Base-by-base conservation (phyloP, 2,888 invertebrate species). In the Pelosia muscerda region DNA sequence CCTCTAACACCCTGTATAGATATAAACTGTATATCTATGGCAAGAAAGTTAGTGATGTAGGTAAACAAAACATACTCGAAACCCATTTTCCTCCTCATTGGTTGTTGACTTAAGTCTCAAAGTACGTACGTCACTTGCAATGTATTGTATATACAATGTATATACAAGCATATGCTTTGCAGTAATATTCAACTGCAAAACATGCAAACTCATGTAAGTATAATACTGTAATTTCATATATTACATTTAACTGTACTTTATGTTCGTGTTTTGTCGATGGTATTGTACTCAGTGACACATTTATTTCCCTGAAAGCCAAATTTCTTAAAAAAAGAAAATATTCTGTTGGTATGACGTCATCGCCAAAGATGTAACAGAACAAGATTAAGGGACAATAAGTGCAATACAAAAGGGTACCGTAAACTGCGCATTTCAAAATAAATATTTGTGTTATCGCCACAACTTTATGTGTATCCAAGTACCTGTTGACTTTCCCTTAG, bases 401-500 rank as follows among this genome's bases (percentile, higher is more conserved):
- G 54, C 49, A 60, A 26, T 22, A 86, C 81, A 87, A 88, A 86
- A 86, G 84, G 78, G 81, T 89, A 89, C 89, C 86, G 89, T 88
- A 86, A 78, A 76, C 77, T 84, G 85, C 84, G 88, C 88, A 86
- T 83, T 89, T 88, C 83, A 84, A 88, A 87, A 79, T 86, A 81
- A 85, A 80, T 90, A 81, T 89, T 89, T 88, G 83, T 76, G 76
- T 89, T 91, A 88, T 89, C 87, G 87, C 56, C 75, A 72, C 83
- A 82, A 83, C 82, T 83, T 84, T 83, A 78, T 78, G 82, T 74
- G 74, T 71, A 79, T 54, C 87, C 90, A 87, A 90, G 81, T 88
- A 85, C 86, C 88, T 90, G 88, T 90, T 88, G 88, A 90, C 91
- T 92, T 92, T 92, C 90, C 88, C 88, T 89, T 85, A 85, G 84